phyloP scores from a whole-genome alignment of 1,140 invertebrate genomes.

The Danaus plexippus region DNA sequence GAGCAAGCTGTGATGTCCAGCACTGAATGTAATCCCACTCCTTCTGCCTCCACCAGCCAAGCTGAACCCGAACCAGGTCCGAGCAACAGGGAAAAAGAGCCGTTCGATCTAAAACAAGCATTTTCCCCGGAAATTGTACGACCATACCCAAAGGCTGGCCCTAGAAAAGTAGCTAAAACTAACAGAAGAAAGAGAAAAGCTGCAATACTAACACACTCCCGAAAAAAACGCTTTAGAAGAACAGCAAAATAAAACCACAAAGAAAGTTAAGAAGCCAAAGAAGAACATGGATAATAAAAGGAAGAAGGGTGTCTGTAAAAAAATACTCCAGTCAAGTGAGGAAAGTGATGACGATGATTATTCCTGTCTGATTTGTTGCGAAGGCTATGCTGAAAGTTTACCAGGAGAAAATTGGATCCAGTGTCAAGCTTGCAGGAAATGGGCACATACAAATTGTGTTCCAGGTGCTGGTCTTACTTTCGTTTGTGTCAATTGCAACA shows the following conservation, averaged over 20 bases:
- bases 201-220: constrained; percentile 24
- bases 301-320: no score
- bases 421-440: constrained; percentile 5
- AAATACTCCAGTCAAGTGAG: no score
- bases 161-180: constrained; percentile 21
- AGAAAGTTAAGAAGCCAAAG: constrained; percentile 29
- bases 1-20: constrained; percentile 14
- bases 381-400: no score
- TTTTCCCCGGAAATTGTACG: constrained; percentile 14
- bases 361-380: no score
- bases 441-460: constrained; percentile 14
- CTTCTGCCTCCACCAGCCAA: constrained; percentile 25
- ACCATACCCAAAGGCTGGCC: constrained; percentile 25
- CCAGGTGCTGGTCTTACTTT: no score
- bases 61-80: constrained; percentile 20
- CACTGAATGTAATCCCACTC: constrained; percentile 22
- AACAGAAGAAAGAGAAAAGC: constrained; percentile 23
- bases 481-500: constrained; percentile 12
- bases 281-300: constrained; percentile 20
- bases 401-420: no score
- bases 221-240: constrained; percentile 23
- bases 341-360: no score
- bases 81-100: constrained; percentile 29
- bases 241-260: constrained; percentile 23
- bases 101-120: not conserved